Evolutionary conservation across 1,140 invertebrate genomes (phyloP), one percentile per base, ranked within the genome.

Genomic region (Drosophila equinoxialis): DNA sequence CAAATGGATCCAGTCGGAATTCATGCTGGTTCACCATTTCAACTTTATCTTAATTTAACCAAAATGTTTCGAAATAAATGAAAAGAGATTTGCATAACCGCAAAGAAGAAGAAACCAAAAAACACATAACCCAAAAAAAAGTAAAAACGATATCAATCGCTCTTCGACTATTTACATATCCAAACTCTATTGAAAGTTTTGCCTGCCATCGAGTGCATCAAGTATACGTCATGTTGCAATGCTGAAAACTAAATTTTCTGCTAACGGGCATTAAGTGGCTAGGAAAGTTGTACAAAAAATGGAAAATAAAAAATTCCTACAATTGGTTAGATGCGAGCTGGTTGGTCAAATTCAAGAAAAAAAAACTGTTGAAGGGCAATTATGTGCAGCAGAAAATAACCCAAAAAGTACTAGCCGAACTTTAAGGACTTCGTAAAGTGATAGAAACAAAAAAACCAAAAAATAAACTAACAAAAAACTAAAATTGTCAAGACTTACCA

Each of bases 261-360:
- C 76, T 65, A 78, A 71, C 60, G 72, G 76, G 66, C 72, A 78
- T 71, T 78, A 75, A 78, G 76, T 75, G 72, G 60, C 71, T 67
- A 68, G 45, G 68, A 71, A 75, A 78, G 51, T 71, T 75, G 72
- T 68, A 71, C 33, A 74, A 78, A 33, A 41, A 33, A 41, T 51
- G 17, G 1, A 37, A 37, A 37, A 17, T 20, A 60, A 73, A 65
- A 59, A 59, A 59, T 39, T 17, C 3, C 17, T 59, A 3, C 8
- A 59, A 59, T 39, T 59, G 57, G 57, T 39, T 37, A 51, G 45
- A 4, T 63, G 58, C 7, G 73, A 74, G 58, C 1, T 51, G 48
- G 58, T 65, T 55, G 69, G 45, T 41, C 39, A n/a, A 48, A 68
- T 63, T 77, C 59, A 65, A 67, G 63, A 35, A 70, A 30, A 30